phyloP scores from a whole-genome alignment of 2,113 vertebrate genomes.

The Kobus ellipsiprymnus region DNA sequence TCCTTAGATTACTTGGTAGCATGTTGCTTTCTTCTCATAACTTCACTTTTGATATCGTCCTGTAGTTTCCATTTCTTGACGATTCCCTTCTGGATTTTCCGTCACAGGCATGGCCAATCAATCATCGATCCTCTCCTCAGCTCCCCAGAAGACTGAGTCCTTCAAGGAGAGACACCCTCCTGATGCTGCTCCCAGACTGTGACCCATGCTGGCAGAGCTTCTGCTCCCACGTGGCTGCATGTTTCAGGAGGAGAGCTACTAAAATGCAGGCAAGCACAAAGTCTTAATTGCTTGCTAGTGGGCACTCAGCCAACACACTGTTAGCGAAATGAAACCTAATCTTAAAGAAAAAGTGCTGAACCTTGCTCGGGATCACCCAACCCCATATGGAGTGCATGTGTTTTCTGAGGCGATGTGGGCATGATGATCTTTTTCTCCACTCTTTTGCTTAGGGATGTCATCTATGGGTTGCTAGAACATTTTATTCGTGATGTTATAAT shows the following conservation, averaged over 20 bases:
- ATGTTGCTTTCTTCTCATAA: neutral
- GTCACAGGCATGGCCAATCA: constrained; percentile 18
- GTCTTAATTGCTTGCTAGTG: constrained; percentile 69
- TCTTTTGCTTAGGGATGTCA: constrained; percentile 16
- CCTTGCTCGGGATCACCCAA: constrained; percentile 29
- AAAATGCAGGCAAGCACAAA: constrained; percentile 67
- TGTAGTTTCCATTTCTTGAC: neutral
- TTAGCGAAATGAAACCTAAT: constrained; percentile 71
- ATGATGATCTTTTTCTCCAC: constrained; percentile 15
- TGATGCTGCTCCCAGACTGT: constrained; percentile 44
- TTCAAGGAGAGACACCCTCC: constrained; percentile 27
- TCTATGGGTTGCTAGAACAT: neutral
- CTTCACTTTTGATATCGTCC: neutral
- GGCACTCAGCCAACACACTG: constrained; percentile 61
- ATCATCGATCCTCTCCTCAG: constrained; percentile 26
- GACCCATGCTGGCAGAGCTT: constrained; percentile 58
- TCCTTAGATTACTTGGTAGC: neutral
- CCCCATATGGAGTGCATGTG: constrained; percentile 62
- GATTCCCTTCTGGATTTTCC: constrained; percentile 13
- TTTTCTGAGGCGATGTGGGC: constrained; percentile 33
- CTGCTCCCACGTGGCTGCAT: constrained; percentile 47
- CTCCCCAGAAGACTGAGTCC: constrained; percentile 55
- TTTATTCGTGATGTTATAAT: constrained; percentile 27
- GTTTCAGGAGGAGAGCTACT: constrained; percentile 67
- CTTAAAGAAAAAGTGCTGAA: constrained; percentile 70